These are phyloP conservation scores for Darevskia mixta DNA, from an alignment of 2,797 vertebrate species.

Conservation along the genomic window DNA sequence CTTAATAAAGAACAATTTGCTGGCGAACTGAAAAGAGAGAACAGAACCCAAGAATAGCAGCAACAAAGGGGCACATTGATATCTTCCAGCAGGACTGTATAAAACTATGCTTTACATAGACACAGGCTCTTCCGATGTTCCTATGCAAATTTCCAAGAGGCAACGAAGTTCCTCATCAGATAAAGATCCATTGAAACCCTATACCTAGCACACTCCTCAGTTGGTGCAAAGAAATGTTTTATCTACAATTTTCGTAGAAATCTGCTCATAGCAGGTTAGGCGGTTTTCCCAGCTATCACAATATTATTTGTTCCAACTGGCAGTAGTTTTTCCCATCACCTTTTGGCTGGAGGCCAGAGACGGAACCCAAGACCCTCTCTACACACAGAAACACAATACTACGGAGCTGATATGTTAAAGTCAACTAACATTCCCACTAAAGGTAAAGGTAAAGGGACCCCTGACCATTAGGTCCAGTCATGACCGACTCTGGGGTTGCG, in stretches of 20 bases:
- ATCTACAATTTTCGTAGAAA: background rate
- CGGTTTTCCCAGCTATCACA: background rate
- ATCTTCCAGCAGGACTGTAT: background rate
- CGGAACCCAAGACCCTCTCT: background rate
- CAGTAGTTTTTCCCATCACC: background rate
- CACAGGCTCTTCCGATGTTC: no score
- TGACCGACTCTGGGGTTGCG: no score
- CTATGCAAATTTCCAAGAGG: background rate
- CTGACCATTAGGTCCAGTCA: no score
- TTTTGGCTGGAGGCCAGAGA: background rate
- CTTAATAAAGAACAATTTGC: slow-evolving; percentile 1
- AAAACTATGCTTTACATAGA: no score
- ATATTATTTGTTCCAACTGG: background rate
- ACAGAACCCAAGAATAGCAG: background rate
- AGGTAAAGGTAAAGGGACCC: no score
- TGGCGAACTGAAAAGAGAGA: background rate
- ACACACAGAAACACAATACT: background rate
- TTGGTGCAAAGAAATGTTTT: background rate
- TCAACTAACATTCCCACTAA: background rate
- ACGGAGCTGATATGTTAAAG: background rate
- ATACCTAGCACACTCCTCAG: background rate
- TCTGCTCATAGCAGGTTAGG: background rate
- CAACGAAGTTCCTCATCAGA: background rate
- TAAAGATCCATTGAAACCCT: background rate
- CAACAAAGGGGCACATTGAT: background rate